Percentiles rank a stretch among this genome's conserved stretches.
Conservation (phyloP, 1,140 invertebrate genomes). For the Diorhabda elongata region DNA sequence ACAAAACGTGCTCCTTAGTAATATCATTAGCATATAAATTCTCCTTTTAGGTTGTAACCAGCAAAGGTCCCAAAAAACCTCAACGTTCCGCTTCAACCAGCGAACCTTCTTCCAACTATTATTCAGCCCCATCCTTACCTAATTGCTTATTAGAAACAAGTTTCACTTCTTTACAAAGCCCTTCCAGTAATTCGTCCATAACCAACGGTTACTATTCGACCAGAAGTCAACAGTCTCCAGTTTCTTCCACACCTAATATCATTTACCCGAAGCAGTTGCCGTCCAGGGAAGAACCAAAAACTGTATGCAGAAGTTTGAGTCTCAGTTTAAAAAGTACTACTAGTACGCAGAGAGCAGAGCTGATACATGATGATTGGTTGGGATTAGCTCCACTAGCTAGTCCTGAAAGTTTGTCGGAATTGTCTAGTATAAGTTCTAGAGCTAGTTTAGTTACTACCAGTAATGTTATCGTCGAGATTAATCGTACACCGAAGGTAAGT, state of each 20-base stretch:
- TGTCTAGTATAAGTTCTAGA: conserved; percentile 62
- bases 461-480: conserved; percentile 26
- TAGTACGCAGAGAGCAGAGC: conserved; percentile 46
- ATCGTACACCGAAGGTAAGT: conserved; percentile 28
- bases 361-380: conserved; percentile 61
- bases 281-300: background rate
- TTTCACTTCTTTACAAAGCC: conserved; percentile 64
- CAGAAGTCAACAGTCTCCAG: conserved; percentile 42
- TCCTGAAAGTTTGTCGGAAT: conserved; percentile 79
- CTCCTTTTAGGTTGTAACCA: conserved; percentile 67
- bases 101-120: conserved; percentile 38
- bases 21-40: background rate
- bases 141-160: conserved; percentile 69
- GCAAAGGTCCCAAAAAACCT: conserved; percentile 67
- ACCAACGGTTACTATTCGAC: conserved; percentile 44
- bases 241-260: conserved; percentile 17
- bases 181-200: conserved; percentile 49
- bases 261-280: background rate
- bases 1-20: no score
- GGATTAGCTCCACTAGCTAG: conserved; percentile 75
- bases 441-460: conserved; percentile 46
- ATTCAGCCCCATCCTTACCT: conserved; percentile 50
- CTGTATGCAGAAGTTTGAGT: conserved; percentile 31
- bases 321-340: conserved; percentile 31
- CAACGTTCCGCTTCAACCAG: conserved; percentile 50